Evolutionary conservation across 2,797 vertebrate species (phyloP).

Genomic region (Brotula barbata): DNA sequence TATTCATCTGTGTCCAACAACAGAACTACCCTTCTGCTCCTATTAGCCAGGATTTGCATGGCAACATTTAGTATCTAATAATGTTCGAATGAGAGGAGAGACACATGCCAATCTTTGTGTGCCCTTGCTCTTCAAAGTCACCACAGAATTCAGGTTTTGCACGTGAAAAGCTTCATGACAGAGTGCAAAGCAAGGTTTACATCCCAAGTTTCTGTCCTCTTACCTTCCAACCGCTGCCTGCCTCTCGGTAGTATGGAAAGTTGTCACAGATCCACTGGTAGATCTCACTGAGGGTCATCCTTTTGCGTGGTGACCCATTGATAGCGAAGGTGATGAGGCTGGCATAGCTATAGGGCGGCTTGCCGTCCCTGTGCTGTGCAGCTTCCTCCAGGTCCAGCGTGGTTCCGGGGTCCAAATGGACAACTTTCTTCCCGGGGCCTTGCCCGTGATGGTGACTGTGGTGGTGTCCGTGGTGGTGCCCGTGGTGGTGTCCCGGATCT

Average conservation of each 20-base stretch:
- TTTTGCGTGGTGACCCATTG: constrained; percentile 87
- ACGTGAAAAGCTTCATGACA: constrained; percentile 7
- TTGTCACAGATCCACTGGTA: constrained; percentile 93
- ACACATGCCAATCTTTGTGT: constrained; percentile 68
- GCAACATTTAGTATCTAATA: constrained; percentile 75
- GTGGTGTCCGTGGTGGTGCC: constrained; percentile 73
- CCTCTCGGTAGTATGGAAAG: constrained; percentile 88
- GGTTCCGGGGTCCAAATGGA: constrained; percentile 81
- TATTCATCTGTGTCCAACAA: constrained; percentile 75
- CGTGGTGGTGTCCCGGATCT: constrained; percentile 75
- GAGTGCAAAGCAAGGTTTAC: neutral
- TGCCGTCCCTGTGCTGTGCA: constrained; percentile 86
- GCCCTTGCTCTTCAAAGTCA: constrained; percentile 43
- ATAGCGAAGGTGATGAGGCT: constrained; percentile 90
- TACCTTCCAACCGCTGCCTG: constrained; percentile 90
- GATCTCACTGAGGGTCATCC: constrained; percentile 90
- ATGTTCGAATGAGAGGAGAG: constrained; percentile 66
- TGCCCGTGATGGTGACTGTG: constrained; percentile 65
- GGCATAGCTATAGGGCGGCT: constrained; percentile 89
- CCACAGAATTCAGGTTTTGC: constrained; percentile 35
- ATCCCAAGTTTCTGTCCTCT: constrained; percentile 33
- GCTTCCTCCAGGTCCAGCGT: constrained; percentile 86
- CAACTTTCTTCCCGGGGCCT: constrained; percentile 78
- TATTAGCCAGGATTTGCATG: constrained; percentile 72
- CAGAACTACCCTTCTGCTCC: constrained; percentile 68